Evolutionary conservation across 2,888 invertebrate species (phyloP).

Genomic region (Rotaria socialis): DNA sequence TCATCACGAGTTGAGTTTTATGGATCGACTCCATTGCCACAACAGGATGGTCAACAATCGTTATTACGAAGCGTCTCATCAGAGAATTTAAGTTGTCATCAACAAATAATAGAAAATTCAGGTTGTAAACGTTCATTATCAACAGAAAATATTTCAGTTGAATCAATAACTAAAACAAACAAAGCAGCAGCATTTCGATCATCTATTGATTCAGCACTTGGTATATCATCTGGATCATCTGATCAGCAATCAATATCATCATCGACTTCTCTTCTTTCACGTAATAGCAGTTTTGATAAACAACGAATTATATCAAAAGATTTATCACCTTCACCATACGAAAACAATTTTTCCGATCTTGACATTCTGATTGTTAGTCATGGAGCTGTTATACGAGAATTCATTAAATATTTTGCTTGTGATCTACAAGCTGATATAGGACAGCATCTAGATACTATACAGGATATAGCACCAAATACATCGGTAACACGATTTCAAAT

Average conservation of each 20-base stretch:
- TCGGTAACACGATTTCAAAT: constrained; percentile 3
- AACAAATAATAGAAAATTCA: neutral
- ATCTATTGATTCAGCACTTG: constrained; percentile 12
- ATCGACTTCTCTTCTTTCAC: neutral
- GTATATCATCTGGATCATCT: neutral
- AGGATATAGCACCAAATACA: constrained; percentile 34
- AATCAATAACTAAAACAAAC: neutral
- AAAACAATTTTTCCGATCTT: neutral
- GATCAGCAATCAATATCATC: neutral
- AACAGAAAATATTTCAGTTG: neutral
- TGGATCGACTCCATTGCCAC: neutral
- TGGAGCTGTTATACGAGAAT: constrained; percentile 28
- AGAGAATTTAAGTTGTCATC: neutral
- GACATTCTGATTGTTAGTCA: neutral
- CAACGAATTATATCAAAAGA: neutral
- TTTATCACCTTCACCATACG: neutral
- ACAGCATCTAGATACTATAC: neutral
- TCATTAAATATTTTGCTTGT: constrained; percentile 14
- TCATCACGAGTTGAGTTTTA: neutral
- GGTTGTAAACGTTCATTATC: neutral
- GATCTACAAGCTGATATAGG: neutral
- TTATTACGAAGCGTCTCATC: neutral
- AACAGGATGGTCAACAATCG: neutral
- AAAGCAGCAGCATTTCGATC: neutral
- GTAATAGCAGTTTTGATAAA: neutral